phyloP scores from a whole-genome alignment of 2,113 vertebrate genomes.

The Limanda limanda region DNA sequence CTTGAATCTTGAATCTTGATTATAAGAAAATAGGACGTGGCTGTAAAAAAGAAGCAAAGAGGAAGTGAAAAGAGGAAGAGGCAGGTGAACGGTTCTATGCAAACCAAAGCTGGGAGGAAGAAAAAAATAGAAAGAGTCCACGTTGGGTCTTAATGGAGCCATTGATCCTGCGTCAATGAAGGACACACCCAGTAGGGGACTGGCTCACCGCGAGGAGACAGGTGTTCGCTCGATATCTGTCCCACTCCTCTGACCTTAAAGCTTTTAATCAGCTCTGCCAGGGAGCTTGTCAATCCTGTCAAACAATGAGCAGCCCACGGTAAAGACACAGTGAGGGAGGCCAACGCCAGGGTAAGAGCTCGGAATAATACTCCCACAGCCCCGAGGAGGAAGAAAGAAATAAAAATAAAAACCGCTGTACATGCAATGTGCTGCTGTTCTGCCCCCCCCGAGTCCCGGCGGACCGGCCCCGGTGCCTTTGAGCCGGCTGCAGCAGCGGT shows the following conservation, averaged over 20 bases:
- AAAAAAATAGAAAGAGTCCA: conserved; percentile 8
- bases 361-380: conserved; percentile 56
- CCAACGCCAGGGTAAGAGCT: conserved; percentile 42
- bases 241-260: conserved; percentile 83
- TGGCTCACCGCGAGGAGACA: conserved; percentile 69
- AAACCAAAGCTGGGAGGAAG: conserved; percentile 44
- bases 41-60: neutral
- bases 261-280: conserved; percentile 84
- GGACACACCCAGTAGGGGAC: conserved; percentile 72
- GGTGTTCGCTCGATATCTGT: conserved; percentile 82
- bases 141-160: conserved; percentile 71
- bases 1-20: no score
- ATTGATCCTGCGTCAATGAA: conserved; percentile 74
- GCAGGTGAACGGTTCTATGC: conserved; percentile 56
- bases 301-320: conserved; percentile 68
- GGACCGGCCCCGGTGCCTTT: conserved; percentile 22
- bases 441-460: conserved; percentile 24
- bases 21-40: neutral
- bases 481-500: conserved; percentile 13
- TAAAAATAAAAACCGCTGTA: neutral
- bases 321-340: conserved; percentile 59
- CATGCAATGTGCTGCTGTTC: conserved; percentile 35
- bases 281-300: conserved; percentile 83
- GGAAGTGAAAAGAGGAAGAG: conserved; percentile 41
- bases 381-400: conserved; percentile 13